Conservation (phyloP, 2,113 vertebrate genomes). For the Shinisaurus crocodilurus region DNA sequence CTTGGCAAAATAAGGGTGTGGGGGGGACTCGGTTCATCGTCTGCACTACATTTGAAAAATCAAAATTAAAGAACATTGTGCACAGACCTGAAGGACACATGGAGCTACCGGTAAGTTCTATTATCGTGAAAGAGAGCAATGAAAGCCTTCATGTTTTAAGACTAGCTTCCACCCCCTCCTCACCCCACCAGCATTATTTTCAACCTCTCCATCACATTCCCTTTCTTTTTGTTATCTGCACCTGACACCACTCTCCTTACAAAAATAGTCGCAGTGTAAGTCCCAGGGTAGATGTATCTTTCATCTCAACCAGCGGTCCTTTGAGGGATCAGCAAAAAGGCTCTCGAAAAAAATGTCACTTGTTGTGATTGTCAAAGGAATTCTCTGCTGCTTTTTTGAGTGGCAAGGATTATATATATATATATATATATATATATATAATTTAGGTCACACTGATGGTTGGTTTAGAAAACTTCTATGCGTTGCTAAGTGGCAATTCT, state of each 20-base stretch:
- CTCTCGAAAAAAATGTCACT: conserved; percentile 41
- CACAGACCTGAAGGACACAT: neutral
- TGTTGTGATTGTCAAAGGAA: conserved; percentile 49
- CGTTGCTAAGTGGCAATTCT: conserved; percentile 46
- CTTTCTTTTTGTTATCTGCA: conserved; percentile 49
- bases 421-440: neutral
- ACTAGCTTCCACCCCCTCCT: neutral
- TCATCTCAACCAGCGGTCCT: conserved; percentile 54
- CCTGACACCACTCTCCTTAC: conserved; percentile 26
- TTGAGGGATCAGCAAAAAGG: conserved; percentile 52
- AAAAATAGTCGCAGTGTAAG: conserved; percentile 57
- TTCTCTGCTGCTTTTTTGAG: conserved; percentile 46
- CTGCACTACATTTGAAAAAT: neutral
- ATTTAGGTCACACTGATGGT: conserved; percentile 39
- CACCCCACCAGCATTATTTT: neutral
- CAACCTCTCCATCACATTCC: conserved; percentile 22
- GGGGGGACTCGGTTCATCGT: neutral
- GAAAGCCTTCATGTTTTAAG: neutral
- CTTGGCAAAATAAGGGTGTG: neutral
- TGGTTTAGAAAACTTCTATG: conserved; percentile 39
- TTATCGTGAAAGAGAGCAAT: neutral
- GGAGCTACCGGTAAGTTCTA: no score
- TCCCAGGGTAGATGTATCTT: conserved; percentile 40
- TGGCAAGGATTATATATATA: conserved; percentile 3
- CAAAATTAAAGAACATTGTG: neutral